phyloP scores from a whole-genome alignment of 2,888 invertebrate genomes.

The Amblyjoppa proteus region DNA sequence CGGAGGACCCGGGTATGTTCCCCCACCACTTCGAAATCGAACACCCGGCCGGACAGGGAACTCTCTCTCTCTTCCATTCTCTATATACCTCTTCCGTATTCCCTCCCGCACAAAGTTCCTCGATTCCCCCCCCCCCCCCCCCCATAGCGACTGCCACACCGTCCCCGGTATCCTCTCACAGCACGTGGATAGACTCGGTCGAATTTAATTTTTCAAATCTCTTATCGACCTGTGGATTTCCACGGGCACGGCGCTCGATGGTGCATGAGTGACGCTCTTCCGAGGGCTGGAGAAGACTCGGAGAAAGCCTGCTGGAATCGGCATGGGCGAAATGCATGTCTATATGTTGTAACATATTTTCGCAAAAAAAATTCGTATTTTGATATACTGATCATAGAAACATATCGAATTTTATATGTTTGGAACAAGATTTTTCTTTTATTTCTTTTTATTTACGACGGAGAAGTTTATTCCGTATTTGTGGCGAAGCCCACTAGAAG shows the following conservation, averaged over 20 bases:
- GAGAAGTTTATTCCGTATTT: background rate
- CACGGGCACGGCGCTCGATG: conserved; percentile 33
- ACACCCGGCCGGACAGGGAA: conserved; percentile 69
- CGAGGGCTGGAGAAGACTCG: background rate
- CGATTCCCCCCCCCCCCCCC: conserved; percentile 5
- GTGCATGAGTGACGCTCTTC: background rate
- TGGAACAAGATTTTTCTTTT: background rate
- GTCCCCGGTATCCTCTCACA: conserved; percentile 46
- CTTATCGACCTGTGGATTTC: conserved; percentile 83
- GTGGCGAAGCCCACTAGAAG: background rate
- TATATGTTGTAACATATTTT: background rate
- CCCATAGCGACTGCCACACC: conserved; percentile 34
- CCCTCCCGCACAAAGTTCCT: conserved; percentile 53
- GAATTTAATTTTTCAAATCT: conserved; percentile 80
- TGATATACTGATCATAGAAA: background rate
- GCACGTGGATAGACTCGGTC: conserved; percentile 79
- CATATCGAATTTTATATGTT: background rate
- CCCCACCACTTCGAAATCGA: conserved; percentile 50
- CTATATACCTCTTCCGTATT: conserved; percentile 20
- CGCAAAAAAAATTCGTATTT: too few relatives aligned
- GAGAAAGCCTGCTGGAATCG: background rate
- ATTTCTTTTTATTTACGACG: background rate
- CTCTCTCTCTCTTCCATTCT: conserved; percentile 45
- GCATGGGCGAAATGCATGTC: background rate
- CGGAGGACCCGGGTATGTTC: conserved; percentile 66